Conservation (phyloP, 92 coral and sea anemone species). For the Hydrozoanthus gracilis region DNA sequence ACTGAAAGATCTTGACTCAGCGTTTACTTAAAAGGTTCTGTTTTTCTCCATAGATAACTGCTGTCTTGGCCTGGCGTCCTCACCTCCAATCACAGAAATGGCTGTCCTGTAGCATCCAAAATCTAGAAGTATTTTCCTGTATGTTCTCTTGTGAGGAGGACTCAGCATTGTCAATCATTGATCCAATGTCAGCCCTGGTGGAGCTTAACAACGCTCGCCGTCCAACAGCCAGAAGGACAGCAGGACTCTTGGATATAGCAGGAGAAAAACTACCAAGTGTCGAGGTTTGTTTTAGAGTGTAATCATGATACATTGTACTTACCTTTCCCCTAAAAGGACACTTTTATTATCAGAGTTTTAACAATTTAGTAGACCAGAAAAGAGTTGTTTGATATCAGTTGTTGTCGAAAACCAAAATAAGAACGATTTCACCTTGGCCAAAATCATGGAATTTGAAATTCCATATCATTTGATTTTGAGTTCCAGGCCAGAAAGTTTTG, state of each 20-base stretch:
- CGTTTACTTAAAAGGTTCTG: background rate
- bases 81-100: constrained; percentile 96
- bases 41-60: constrained; percentile 71
- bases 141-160: constrained; percentile 94
- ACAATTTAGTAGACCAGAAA: too few relatives aligned
- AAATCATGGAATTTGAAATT: too few relatives aligned
- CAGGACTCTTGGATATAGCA: constrained; percentile 88
- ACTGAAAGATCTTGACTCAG: background rate
- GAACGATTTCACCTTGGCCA: too few relatives aligned
- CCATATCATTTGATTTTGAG: too few relatives aligned
- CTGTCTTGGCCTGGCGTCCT: constrained; percentile 99
- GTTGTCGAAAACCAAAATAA: too few relatives aligned
- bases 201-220: constrained; percentile 92
- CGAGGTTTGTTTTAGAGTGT: constrained; percentile 60
- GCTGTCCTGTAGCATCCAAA: constrained; percentile 96
- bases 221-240: constrained; percentile 77
- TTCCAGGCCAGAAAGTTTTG: too few relatives aligned
- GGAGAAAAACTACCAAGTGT: constrained; percentile 88
- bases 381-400: too few relatives aligned
- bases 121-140: constrained; percentile 94
- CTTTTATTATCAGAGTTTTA: background rate
- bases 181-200: constrained; percentile 92
- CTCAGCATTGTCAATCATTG: constrained; percentile 92
- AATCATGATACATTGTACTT: background rate
- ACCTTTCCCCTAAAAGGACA: background rate